Base-by-base conservation (phyloP, 2,113 vertebrate species). In the Psammodynastes pulverulentus region DNA sequence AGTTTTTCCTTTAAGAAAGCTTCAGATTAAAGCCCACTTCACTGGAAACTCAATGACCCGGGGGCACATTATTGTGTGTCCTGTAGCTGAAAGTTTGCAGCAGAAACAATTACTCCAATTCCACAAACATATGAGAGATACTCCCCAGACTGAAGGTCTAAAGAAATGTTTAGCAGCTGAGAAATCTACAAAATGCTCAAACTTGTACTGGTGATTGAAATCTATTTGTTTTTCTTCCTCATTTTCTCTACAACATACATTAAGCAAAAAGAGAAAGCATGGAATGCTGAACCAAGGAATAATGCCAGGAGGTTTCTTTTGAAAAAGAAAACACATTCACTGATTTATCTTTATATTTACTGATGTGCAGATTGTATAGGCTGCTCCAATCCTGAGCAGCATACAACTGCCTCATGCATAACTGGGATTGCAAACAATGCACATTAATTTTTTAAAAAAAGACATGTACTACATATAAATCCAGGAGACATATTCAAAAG, bases 121-220 rank as follows among this genome's bases (percentile, higher is more conserved):
- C n/a, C 87, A 87, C 0, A 17, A 21, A 62, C 23, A 52, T 6
- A 39, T 19, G 7, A 86, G 91, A 95, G 87, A 9, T 43, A 94
- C 29, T 13, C 26, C 49, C 17, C 46, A 87, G 34, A 48, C 39
- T 1, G 17, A 15, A 48, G 26, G 84, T 0, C 58, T 84, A 94
- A 94, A 39, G 26, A 94, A 93, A 67, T 4, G 29, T 88, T 93
- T 91, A 45, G 10, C 79, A 92, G 72, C 85, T 34, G 29, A 3
- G 8, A 34, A 96, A 96, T 94, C 48, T 94, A 29, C 58, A 79
- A 79, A 39, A 79, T 9, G 13, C 34, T 24, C 24, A 46, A 9
- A 45, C 23, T 19, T 29, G 2, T 19, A 53, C 29, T 19, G 26
- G n/a, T 67, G 90, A 49, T 87, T 54, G 12, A 92, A 94, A 26